phyloP scores from a whole-genome alignment of 2,113 vertebrate species.

The Nesoenas mayeri region DNA sequence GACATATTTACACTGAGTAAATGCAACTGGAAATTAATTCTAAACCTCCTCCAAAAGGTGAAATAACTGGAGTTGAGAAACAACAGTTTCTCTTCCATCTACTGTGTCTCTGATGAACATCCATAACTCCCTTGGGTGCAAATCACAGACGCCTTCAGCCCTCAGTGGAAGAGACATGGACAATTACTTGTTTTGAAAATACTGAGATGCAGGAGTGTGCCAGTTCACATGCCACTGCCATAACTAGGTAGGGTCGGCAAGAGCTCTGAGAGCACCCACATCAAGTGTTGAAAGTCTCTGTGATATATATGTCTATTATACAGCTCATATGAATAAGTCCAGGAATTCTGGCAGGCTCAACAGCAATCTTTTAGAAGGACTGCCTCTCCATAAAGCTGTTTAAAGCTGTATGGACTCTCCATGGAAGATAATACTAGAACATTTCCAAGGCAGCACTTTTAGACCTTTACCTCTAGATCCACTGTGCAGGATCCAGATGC shows the following conservation, averaged over 20 bases:
- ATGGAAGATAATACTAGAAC: background rate
- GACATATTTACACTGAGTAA: background rate
- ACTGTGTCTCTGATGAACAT: background rate
- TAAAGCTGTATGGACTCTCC: background rate
- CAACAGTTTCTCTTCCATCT: background rate
- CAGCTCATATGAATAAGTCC: slow-evolving; percentile 8
- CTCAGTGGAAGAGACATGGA: background rate
- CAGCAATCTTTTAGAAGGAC: background rate
- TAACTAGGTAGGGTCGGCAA: background rate
- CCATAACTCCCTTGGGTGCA: background rate
- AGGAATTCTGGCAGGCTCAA: background rate
- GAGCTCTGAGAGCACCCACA: background rate
- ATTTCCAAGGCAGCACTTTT: background rate
- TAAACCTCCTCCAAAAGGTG: background rate
- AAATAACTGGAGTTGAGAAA: background rate
- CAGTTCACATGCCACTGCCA: background rate
- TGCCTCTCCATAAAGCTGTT: background rate
- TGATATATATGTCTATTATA: background rate
- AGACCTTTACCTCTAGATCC: background rate
- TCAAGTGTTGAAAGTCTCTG: background rate
- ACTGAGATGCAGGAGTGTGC: background rate
- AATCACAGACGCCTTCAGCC: background rate
- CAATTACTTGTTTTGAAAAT: background rate
- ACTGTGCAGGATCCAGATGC: background rate
- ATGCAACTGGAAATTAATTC: background rate